These are phyloP conservation scores for Holothuria glaberrima DNA, from an alignment of 35 echinoderm and acorn worm species.

Conservation along the genomic window DNA sequence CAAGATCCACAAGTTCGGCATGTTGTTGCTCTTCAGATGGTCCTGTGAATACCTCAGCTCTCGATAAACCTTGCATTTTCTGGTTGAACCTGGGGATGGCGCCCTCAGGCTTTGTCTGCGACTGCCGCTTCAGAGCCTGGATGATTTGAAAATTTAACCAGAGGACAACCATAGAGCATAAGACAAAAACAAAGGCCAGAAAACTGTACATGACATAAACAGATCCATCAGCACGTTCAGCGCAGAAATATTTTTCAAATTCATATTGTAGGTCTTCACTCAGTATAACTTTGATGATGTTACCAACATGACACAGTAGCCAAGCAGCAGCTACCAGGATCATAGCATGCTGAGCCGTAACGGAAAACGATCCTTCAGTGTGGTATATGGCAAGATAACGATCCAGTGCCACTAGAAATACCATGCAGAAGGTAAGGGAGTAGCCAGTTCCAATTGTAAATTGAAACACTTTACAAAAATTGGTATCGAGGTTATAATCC, in stretches of 20 bases:
- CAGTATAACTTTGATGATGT: constrained; percentile 14
- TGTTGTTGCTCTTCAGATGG: background rate
- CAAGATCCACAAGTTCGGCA: background rate
- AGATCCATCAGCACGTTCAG: background rate
- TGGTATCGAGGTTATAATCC: background rate
- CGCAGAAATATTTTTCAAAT: background rate
- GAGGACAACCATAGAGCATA: constrained; percentile 38
- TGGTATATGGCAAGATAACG: constrained; percentile 54
- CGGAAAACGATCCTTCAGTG: constrained; percentile 21
- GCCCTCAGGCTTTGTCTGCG: constrained; percentile 1
- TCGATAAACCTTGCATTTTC: background rate
- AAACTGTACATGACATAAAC: constrained; percentile 36
- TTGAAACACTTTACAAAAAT: constrained; percentile 27
- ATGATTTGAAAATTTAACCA: constrained; percentile 55
- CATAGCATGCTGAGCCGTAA: constrained; percentile 7
- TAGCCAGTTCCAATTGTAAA: constrained; percentile 42
- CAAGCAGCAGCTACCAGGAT: constrained; percentile 22
- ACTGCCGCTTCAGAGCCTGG: constrained; percentile 39
- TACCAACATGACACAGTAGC: constrained; percentile 6
- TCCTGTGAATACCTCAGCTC: background rate
- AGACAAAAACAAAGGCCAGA: constrained; percentile 22
- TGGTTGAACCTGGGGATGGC: background rate
- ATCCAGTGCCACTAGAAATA: constrained; percentile 33
- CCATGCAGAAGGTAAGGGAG: constrained; percentile 31
- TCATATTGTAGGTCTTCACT: background rate